These are phyloP conservation scores for Atta texana DNA, from an alignment of 1,140 invertebrate species.

Conservation along the genomic window DNA sequence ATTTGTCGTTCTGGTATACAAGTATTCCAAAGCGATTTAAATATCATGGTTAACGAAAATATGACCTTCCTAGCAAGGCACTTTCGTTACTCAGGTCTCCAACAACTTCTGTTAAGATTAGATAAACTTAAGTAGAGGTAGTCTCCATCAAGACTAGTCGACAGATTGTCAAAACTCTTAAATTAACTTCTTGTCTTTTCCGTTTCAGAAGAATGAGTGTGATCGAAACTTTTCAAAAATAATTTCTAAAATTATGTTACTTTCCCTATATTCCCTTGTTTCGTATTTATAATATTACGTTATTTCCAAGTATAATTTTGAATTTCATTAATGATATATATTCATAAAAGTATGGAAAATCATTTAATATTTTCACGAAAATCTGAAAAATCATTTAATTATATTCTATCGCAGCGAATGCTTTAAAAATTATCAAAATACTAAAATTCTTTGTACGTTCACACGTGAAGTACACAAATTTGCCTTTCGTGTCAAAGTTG, in stretches of 20 bases:
- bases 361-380: neutral
- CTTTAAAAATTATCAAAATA: neutral
- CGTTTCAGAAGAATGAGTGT: neutral
- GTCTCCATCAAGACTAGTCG: neutral
- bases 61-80: slow-evolving; percentile 38
- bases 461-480: neutral
- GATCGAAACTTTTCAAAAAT: neutral
- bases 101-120: neutral
- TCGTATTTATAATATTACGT: neutral
- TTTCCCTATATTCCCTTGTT: neutral
- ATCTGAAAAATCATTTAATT: neutral
- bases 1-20: slow-evolving; percentile 58
- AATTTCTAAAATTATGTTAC: neutral
- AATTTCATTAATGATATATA: neutral
- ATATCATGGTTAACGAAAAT: slow-evolving; percentile 48
- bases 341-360: neutral
- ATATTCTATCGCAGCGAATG: neutral
- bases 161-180: slow-evolving; percentile 29
- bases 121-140: slow-evolving; percentile 36
- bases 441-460: neutral
- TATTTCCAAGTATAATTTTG: neutral
- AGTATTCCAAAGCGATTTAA: slow-evolving; percentile 30
- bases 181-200: slow-evolving; percentile 14
- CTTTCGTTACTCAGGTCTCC: slow-evolving; percentile 8
- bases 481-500: neutral